These are phyloP conservation scores for Synanthedon formicaeformis DNA, from an alignment of 2,888 invertebrate species.

Conservation along the genomic window DNA sequence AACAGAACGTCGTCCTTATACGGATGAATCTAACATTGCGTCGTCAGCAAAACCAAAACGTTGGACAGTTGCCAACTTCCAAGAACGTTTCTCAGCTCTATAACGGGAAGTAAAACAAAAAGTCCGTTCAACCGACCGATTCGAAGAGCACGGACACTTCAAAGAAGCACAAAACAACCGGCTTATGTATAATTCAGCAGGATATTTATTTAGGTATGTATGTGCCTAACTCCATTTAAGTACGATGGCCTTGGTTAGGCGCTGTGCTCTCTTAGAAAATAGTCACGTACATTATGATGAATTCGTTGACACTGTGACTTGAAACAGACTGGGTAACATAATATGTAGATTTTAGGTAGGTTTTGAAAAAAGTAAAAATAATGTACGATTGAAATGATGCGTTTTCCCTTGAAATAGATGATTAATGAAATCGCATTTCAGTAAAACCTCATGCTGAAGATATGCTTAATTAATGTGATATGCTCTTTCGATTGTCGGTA, in stretches of 20 bases:
- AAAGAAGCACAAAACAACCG: constrained; percentile 17
- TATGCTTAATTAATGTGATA: too few species aligned
- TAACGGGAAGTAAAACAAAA: constrained; percentile 21
- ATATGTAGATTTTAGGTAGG: too few species aligned
- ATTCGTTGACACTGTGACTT: constrained; percentile 7
- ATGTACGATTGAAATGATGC: too few species aligned
- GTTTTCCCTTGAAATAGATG: too few species aligned
- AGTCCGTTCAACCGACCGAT: constrained; percentile 22
- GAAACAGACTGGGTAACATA: too few species aligned
- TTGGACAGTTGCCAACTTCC: constrained; percentile 45
- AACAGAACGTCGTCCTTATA: not conserved
- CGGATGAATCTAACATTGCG: not conserved
- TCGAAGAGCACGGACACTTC: constrained; percentile 24
- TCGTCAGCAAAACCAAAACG: constrained; percentile 16
- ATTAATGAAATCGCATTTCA: too few species aligned
- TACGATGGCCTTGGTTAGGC: constrained; percentile 28
- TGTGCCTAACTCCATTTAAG: constrained; percentile 14
- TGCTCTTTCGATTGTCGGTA: too few species aligned
- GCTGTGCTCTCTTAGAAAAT: constrained; percentile 25
- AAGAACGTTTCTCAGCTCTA: constrained; percentile 28
- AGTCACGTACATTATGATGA: constrained; percentile 24
- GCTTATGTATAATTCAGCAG: constrained; percentile 38
- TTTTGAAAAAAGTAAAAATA: too few species aligned
- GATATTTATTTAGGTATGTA: constrained; percentile 13
- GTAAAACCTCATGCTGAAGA: too few species aligned